phyloP scores from a whole-genome alignment of 2,888 invertebrate genomes.

The Arge pagana region DNA sequence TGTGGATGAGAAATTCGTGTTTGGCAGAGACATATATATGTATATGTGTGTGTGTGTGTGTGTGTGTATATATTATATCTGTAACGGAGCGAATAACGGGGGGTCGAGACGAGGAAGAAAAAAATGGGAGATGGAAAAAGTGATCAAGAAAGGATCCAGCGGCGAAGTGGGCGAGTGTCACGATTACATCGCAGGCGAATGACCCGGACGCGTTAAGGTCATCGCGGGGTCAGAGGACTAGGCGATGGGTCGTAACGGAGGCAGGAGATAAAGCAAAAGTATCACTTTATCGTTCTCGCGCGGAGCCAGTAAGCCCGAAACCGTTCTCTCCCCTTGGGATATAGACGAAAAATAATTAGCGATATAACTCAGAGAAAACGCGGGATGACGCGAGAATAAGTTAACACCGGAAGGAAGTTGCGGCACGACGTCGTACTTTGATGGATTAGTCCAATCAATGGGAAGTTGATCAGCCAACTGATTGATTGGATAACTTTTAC shows the following conservation, averaged over 20 bases:
- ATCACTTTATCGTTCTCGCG: constrained; percentile 11
- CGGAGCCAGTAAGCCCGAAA: too few species aligned
- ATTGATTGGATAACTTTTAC: constrained; percentile 42
- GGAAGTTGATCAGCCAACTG: constrained; percentile 36
- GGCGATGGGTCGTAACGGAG: too few species aligned
- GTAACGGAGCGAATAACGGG: too few species aligned
- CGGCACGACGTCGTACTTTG: constrained; percentile 31
- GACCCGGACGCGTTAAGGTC: not conserved
- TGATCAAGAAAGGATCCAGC: not conserved
- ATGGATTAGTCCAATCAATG: constrained; percentile 41
- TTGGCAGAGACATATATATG: too few species aligned
- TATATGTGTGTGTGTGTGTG: too few species aligned
- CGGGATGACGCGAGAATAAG: constrained; percentile 25
- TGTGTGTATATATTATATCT: too few species aligned
- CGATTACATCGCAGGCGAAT: not conserved
- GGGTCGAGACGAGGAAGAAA: not conserved
- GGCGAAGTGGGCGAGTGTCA: not conserved
- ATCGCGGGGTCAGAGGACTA: too few species aligned
- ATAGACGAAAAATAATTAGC: constrained; percentile 43
- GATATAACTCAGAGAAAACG: constrained; percentile 35
- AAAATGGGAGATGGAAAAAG: not conserved
- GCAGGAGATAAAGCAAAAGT: constrained; percentile 6
- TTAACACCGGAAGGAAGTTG: constrained; percentile 22
- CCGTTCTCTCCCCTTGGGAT: not conserved
- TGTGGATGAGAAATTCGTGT: too few species aligned